These are phyloP conservation scores for Oreochromis grahami DNA, from an alignment of 2,797 vertebrate genomes.

Conservation along the genomic window DNA sequence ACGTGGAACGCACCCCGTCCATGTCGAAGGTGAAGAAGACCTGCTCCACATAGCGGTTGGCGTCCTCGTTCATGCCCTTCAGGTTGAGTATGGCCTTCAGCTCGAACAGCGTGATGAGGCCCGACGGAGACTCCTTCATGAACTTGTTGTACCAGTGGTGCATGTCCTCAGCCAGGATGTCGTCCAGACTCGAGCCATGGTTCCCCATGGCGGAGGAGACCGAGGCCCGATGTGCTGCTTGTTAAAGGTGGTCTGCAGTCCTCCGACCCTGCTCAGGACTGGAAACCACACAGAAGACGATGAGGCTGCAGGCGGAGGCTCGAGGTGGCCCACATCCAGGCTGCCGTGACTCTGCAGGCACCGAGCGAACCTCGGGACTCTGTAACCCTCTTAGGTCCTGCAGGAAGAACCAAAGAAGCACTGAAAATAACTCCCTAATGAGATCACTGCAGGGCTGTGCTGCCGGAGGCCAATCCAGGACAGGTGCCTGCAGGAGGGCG, in stretches of 20 bases:
- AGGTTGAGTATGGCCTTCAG: conserved; percentile 84
- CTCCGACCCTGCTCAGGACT: neutral
- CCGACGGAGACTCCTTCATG: conserved; percentile 83
- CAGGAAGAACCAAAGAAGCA: conserved; percentile 17
- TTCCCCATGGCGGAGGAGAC: conserved; percentile 66
- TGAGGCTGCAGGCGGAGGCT: neutral
- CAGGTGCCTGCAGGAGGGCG: neutral
- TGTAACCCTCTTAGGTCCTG: conserved; percentile 59
- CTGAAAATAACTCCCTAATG: conserved; percentile 60
- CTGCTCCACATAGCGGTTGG: conserved; percentile 83
- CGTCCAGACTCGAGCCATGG: conserved; percentile 74
- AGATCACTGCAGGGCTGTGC: conserved; percentile 29
- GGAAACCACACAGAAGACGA: neutral
- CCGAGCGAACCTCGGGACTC: conserved; percentile 28
- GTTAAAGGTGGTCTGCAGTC: neutral
- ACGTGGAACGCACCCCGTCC: conserved; percentile 79
- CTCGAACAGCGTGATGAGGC: conserved; percentile 87
- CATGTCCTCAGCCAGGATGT: conserved; percentile 84
- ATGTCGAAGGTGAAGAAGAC: conserved; percentile 88
- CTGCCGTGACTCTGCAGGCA: conserved; percentile 21
- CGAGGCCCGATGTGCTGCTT: neutral
- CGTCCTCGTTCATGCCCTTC: conserved; percentile 82
- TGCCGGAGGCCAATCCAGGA: conserved; percentile 9
- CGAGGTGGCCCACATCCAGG: neutral
- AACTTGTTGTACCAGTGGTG: conserved; percentile 89